These are phyloP conservation scores for Portevinia maculata DNA, from an alignment of 2,888 invertebrate species.

Conservation along the genomic window DNA sequence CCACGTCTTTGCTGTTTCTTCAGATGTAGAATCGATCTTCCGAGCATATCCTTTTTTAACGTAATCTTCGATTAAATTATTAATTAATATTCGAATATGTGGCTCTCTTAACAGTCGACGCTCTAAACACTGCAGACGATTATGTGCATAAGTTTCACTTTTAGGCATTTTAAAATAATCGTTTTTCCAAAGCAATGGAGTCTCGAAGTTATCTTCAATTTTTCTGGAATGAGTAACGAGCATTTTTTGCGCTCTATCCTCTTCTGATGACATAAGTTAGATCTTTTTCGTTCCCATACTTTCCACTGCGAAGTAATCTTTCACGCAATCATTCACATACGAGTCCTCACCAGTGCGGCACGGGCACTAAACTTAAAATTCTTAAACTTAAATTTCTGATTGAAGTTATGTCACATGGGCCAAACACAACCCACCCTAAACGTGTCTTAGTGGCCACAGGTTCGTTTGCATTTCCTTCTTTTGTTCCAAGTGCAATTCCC, in stretches of 20 bases:
- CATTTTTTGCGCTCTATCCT: no score
- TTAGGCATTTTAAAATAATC: not conserved
- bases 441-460: conserved; percentile 24
- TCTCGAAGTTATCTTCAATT: conserved; percentile 13
- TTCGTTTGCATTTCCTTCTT: conserved; percentile 23
- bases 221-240: conserved; percentile 19
- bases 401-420: conserved; percentile 14
- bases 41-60: not conserved
- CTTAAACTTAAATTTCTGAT: conserved; percentile 1
- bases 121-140: conserved; percentile 20
- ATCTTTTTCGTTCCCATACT: conserved; percentile 20
- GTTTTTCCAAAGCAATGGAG: conserved; percentile 27
- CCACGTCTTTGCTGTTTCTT: conserved; percentile 6
- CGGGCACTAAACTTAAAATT: conserved; percentile 4
- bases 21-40: not conserved
- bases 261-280: conserved; percentile 10
- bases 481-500: conserved; percentile 11
- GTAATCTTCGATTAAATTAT: conserved; percentile 1
- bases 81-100: conserved; percentile 1
- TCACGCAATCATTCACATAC: conserved; percentile 10
- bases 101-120: conserved; percentile 9
- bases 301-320: conserved; percentile 27
- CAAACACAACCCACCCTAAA: conserved; percentile 30
- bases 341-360: not conserved
- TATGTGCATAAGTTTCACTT: conserved; percentile 10